Base-by-base conservation (phyloP, 1,140 invertebrate genomes). In the Gryon sp. region DNA sequence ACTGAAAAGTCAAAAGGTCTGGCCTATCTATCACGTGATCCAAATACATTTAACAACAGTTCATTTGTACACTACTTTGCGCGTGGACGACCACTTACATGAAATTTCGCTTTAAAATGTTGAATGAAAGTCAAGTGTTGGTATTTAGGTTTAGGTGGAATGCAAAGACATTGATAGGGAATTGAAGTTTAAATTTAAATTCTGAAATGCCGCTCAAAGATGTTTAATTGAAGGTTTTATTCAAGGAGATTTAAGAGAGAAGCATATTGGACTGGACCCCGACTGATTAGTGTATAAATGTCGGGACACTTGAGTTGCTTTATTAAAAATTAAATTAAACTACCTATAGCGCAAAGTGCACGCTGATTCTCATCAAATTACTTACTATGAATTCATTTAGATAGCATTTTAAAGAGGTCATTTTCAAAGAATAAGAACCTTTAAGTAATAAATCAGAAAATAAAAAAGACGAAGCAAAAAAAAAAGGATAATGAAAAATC, bases 111-210 rank as follows among this genome's bases (percentile, higher is more conserved):
- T 38, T 57, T 60, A 69, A n/a, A 59, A 60, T 55, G 45, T 52
- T 69, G 65, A 59, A 69, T 60, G 65, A 69, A 69, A 59, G 45
- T 69, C 53, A 59, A 59, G 66, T 59, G 66, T 59, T 52, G 46
- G 66, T 70, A 70, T 59, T 70, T 60, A 70, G 53, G 45, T 60
- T 59, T 50, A 52, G 45, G 34, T 26, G 46, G 24, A 45, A 43
- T 20, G 36, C 46, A 28, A 70, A 52, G 53, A 32, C 53, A 50
- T 40, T 34, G 66, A 24, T 15, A 36, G 53, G 45, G 40, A 43
- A 50, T 50, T 45, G 36, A 28, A 45, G 52, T 60, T 4, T 4
- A 59, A 69, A 69, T 55, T 50, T 50, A 52, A 59, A 59, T 69
- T 50, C 53, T 32, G 18, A 4, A 41, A 36, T 59, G 43, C 12